Evolutionary conservation across 2,113 vertebrate genomes (phyloP), one percentile per base, ranked within the genome.

Genomic region (Phrynocephalus versicolor): DNA sequence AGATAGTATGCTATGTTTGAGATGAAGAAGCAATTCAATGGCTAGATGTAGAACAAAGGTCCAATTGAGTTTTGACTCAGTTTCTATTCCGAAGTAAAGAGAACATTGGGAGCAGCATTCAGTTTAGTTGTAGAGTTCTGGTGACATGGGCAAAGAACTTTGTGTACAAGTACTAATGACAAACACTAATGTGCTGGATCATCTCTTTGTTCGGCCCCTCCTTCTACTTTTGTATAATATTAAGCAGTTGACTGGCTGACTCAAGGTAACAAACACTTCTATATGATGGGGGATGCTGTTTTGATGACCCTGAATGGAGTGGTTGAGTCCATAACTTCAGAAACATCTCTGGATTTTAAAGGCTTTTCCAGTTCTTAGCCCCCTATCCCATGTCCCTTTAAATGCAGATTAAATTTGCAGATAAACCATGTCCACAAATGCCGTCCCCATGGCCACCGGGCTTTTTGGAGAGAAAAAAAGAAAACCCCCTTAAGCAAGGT

Each of bases 1-100:
- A 72, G 79, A 90, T 90, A 83, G 90, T n/a, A 12, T 76, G 80
- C 0, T 0, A 37, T 64, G 30, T 41, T 57, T 78, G 45, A 39
- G 57, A 35, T 72, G n/a, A 82, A 58, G 85, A 92, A n/a, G n/a
- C n/a, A 8, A 82, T 55, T 64, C 69, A 74, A 79, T 69, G 85
- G 33, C 21, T 1, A 0, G 14, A 57, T 76, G 70, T 51, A 14
- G 41, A 7, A 27, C n/a, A n/a, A 75, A 58, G 3, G 62, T n/a
- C 58, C 4, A 39, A 58, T 39, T n/a, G n/a, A n/a, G n/a, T n/a
- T n/a, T n/a, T n/a, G n/a, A n/a, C n/a, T n/a, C n/a, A 10, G 65
- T 41, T 74, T 70, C 57, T 60, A n/a, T 88, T 62, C 27, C 60
- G 41, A 67, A 65, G 30, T 51, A 69, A 70, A 18, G 37, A 83